Base-by-base conservation (phyloP, 2,113 vertebrate species). In the Nansenia antarctica region DNA sequence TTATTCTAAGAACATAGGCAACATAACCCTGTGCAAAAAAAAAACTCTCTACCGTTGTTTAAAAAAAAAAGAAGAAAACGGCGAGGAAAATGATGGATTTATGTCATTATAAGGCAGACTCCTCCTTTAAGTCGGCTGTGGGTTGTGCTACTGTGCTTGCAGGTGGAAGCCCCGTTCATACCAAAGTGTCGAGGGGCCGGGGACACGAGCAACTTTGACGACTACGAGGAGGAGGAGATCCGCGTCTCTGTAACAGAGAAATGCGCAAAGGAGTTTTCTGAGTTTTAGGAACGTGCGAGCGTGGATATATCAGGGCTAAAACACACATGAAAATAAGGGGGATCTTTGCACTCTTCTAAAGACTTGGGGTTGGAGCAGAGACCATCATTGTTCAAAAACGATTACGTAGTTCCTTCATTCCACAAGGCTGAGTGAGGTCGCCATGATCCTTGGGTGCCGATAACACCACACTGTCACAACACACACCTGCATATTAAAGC, bases 141-240 rank as follows among this genome's bases (percentile, higher is more conserved):
- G 58, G 58, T 15, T 26, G 27, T 9, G 27, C 7, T 73, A 1
- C 64, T 57, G 8, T 3, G 26, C 26, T 34, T 63, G 12, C 76
- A 99, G 98, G 98, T 99, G 83, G 98, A 99, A 91, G 98, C 98
- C 86, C 98, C 97, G 0, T 98, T 99, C 94, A 98, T 99, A 94
- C 98, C 98, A 93, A 99, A 99, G 93, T 99, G 96, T 92, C 94
- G 96, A 96, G 98, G 98, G 76, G 95, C 97, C 12, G 98, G 98
- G 67, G 98, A 99, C 91, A 98, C 97, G 72, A 99, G 98, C 95
- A 99, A 99, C 92, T 99, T 99, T 5, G 98, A 99, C 60, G 98
- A 99, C 90, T 99, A 99, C 70, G 98, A 99, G 81, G 98, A 99
- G 79, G 97, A 99, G 90, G 96, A 98, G 85, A 96, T 99, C 89